phyloP scores from a whole-genome alignment of 1,140 invertebrate genomes.

The Trissolcus basalis region DNA sequence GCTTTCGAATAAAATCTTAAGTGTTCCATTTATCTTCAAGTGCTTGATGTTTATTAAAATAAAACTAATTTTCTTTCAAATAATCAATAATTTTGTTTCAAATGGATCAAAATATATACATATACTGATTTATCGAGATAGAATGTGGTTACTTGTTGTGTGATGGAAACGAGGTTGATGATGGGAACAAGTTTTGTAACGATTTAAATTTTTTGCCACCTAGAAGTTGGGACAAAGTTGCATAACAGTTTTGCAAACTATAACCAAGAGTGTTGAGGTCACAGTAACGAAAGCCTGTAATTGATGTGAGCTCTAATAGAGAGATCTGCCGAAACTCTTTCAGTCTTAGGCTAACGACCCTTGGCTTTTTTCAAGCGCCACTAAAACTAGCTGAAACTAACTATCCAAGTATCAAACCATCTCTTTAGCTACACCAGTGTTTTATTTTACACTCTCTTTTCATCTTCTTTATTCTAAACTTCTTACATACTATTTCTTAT shows the following conservation, averaged over 20 bases:
- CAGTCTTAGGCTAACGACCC: constrained; percentile 51
- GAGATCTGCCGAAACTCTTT: constrained; percentile 46
- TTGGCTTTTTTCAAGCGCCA: constrained; percentile 38
- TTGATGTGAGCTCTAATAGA: constrained; percentile 23
- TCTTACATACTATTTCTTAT: constrained; percentile 25
- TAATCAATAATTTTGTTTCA: too few relatives aligned
- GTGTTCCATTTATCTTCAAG: constrained; percentile 25
- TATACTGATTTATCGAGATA: too few relatives aligned
- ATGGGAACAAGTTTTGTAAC: too few relatives aligned
- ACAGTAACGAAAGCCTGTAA: constrained; percentile 27
- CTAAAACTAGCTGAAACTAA: constrained; percentile 32
- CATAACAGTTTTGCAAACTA: constrained; percentile 23
- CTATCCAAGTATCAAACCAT: constrained; percentile 47
- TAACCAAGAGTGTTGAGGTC: constrained; percentile 13
- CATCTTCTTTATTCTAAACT: constrained; percentile 32
- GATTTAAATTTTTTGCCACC: too few relatives aligned
- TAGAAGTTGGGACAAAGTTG: too few relatives aligned
- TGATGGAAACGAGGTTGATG: too few relatives aligned
- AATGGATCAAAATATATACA: too few relatives aligned
- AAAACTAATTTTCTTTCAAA: too few relatives aligned
- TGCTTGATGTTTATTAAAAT: background rate
- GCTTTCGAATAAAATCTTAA: constrained; percentile 22
- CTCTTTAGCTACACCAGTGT: constrained; percentile 40
- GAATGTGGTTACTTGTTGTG: too few relatives aligned
- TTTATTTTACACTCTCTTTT: constrained; percentile 46